phyloP scores from a whole-genome alignment of 2,113 vertebrate species.

The Sylvilagus bachmani region DNA sequence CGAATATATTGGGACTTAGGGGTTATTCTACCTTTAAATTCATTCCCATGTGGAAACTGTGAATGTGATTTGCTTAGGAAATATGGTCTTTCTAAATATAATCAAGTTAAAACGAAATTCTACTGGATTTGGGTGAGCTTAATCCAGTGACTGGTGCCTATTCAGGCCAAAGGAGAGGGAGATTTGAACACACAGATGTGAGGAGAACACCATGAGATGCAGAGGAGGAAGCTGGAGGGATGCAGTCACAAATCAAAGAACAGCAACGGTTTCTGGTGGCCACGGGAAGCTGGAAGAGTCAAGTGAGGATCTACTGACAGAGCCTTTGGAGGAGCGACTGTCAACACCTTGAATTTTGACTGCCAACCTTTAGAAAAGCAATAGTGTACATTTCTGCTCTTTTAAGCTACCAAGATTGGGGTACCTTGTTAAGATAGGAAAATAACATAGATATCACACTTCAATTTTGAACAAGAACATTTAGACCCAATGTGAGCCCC shows the following conservation, averaged over 20 bases:
- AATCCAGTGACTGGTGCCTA: not conserved
- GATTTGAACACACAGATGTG: not conserved
- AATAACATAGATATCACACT: not conserved
- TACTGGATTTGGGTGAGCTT: not conserved
- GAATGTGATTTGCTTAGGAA: not conserved
- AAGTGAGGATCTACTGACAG: not conserved
- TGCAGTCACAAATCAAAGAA: too few relatives aligned
- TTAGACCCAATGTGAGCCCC: not conserved
- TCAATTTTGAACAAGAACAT: not conserved
- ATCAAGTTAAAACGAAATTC: not conserved
- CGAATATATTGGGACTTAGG: too few relatives aligned
- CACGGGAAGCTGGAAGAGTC: not conserved
- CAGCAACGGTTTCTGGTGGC: too few relatives aligned
- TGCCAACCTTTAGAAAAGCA: not conserved
- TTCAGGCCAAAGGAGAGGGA: not conserved
- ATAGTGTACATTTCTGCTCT: not conserved
- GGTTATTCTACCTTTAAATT: not conserved
- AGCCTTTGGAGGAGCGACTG: too few relatives aligned
- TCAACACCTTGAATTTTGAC: not conserved
- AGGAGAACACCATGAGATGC: accelerated
- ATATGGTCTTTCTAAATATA: not conserved
- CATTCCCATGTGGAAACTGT: not conserved
- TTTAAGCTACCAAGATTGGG: not conserved
- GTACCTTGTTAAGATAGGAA: not conserved
- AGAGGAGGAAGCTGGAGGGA: not conserved